Base-by-base conservation (phyloP, 2,113 vertebrate genomes). In the Natator depressus region DNA sequence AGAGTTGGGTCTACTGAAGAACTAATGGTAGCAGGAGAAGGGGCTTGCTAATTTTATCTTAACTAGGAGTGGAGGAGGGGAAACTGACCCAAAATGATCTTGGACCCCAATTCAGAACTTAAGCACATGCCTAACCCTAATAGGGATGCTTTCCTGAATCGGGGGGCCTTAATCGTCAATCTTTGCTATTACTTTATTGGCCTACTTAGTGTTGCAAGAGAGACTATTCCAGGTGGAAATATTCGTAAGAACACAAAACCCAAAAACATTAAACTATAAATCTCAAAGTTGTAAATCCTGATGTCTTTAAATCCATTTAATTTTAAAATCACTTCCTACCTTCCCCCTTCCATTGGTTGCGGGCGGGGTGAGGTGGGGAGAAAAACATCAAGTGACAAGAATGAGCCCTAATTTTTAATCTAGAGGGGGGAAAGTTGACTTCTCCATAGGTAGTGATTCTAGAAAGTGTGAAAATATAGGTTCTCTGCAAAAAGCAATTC, bases 401-500 rank as follows among this genome's bases (percentile, higher is more conserved):
- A n/a, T n/a, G 17, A 69, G n/a, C 14, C 31, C 62, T 35, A 65
- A n/a, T 65, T 65, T 65, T 59, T 6, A 59, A 29, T 59, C 57
- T 38, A 1, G 20, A n/a, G 53, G 57, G 27, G 53, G 50, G 4
- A 25, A 20, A 69, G 17, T 69, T 69, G 35, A 38, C 65, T 69
- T 69, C 35, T 69, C 65, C 19, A 38, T n/a, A 38, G 65, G 17
- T 69, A 17, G 5, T 62, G 12, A n/a, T 69, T 20, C 62, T 69
- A 69, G 65, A 38, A 55, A 85, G 54, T 93, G 42, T 93, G 92
- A 96, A 94, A 97, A 93, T 94, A 91, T 94, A 82, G 92, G 88
- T 97, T 96, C 95, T 95, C 94, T 95, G 89, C 93, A 94, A 95
- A 92, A 95, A 97, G 95, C 94, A 97, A 96, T 96, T 95, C 84